Evolutionary conservation across 2,888 invertebrate species (phyloP), one percentile per base, ranked within the genome.

Genomic region (Eristalinus aeneus): DNA sequence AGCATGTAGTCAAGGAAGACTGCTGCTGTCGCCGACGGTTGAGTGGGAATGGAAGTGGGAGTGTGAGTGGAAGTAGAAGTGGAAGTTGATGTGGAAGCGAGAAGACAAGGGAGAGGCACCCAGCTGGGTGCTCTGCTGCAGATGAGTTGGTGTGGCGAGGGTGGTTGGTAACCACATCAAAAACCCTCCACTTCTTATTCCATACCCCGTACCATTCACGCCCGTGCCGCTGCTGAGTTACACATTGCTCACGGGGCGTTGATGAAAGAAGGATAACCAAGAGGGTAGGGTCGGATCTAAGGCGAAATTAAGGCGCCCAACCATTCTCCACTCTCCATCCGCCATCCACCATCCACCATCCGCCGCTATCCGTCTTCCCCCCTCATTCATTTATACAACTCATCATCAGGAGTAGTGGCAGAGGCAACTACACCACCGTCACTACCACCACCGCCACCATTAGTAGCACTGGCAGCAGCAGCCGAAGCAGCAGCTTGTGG

Each of bases 401-500:
- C 78, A 88, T 77, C 81, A 65, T 78, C 88, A 88, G 88, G 74
- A 80, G 83, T 67, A 89, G 85, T 82, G 56, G 46, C 46, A 88
- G 85, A 81, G 87, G 88, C 88, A 85, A 89, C 87, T 80, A 85
- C 88, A 88, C 86, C 90, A 89, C 83, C 88, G 46, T 16, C 46
- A 16, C 46, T 16, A 16, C 46, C 46, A 46, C 23, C 73, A 63
- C 32, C 75, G 5, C 54, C 27, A 46, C 16, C 16, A 46, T 8
- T 2, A 39, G 39, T 4, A 12, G 39, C 39, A 39, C 12, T 84
- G 85, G 88, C 88, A 88, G 88, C 89, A 88, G 16, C 46, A 27
- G 27, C 27, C 27, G 27, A 89, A 88, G 89, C 89, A 88, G 88
- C 88, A 89, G 90, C 90, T 76, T 82, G 73, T 67, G 67, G 82